A percentile compares a stretch with the other conserved stretches of the same genome.
Evolutionary conservation across 2,888 invertebrate genomes (phyloP).

Genomic region (Matsumyia berberina): DNA sequence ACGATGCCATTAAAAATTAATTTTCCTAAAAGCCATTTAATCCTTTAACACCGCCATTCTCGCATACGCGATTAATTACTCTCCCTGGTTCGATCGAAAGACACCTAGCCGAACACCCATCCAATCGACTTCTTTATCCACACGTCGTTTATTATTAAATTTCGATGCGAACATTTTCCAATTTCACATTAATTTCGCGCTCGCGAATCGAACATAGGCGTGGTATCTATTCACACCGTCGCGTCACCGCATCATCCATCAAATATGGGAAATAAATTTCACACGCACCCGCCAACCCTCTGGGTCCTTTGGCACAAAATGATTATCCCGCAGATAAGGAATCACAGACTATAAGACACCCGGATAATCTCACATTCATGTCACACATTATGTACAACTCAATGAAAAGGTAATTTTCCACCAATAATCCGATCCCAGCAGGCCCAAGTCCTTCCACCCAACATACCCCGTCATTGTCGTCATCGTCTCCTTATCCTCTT

Average conservation of each 20-base stretch:
- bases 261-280: conserved; percentile 58
- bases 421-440: conserved; percentile 63
- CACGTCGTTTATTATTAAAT: conserved; percentile 61
- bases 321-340: conserved; percentile 63
- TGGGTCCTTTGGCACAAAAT: conserved; percentile 34
- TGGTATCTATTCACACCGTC: conserved; percentile 18
- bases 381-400: conserved; percentile 73
- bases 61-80: conserved; percentile 10
- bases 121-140: conserved; percentile 14
- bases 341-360: conserved; percentile 59
- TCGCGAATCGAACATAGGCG: conserved; percentile 53
- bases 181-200: conserved; percentile 61
- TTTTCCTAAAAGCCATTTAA: neutral
- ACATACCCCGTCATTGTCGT: neutral
- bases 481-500: conserved; percentile 11
- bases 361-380: conserved; percentile 71
- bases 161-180: conserved; percentile 59
- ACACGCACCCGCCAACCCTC: conserved; percentile 47
- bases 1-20: neutral
- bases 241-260: conserved; percentile 18
- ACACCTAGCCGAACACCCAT: conserved; percentile 22
- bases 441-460: conserved; percentile 12
- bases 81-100: neutral
- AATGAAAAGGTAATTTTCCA: conserved; percentile 76
- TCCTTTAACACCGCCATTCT: neutral